phyloP scores from a whole-genome alignment of 2,113 vertebrate genomes.

The rat (Rattus norvegicus) region DNA sequence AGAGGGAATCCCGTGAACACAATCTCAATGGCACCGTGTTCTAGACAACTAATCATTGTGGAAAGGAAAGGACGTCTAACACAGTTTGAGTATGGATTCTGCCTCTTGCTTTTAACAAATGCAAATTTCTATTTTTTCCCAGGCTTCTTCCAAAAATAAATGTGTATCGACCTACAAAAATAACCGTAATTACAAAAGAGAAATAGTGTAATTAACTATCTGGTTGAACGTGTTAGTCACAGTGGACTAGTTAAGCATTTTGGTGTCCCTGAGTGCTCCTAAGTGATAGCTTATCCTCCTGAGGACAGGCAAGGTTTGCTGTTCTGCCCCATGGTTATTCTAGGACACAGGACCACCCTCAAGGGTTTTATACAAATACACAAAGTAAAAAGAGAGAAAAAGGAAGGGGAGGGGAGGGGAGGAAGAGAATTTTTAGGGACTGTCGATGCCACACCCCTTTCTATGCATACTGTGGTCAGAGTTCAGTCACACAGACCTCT shows the following conservation, averaged over 20 bases:
- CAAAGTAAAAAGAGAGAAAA: neutral
- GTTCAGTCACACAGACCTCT: neutral
- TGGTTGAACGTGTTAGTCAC: neutral
- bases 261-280: neutral
- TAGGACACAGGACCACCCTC: neutral
- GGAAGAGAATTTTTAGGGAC: neutral
- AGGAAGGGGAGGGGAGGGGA: neutral
- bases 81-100: neutral
- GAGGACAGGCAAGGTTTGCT: neutral
- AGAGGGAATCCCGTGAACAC: too few species aligned
- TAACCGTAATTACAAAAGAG: neutral
- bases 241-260: neutral
- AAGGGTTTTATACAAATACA: neutral
- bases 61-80: neutral
- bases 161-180: conserved; percentile 40
- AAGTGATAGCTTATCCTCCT: neutral
- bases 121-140: conserved; percentile 35
- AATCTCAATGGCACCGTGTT: neutral
- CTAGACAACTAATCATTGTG: neutral
- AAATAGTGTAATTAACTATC: conserved; percentile 14
- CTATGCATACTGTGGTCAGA: neutral
- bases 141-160: conserved; percentile 19
- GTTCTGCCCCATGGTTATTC: neutral
- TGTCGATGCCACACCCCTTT: neutral
- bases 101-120: conserved; percentile 45